These are phyloP conservation scores for Lepidurus arcticus DNA, from an alignment of 1,140 invertebrate genomes.

Conservation along the genomic window DNA sequence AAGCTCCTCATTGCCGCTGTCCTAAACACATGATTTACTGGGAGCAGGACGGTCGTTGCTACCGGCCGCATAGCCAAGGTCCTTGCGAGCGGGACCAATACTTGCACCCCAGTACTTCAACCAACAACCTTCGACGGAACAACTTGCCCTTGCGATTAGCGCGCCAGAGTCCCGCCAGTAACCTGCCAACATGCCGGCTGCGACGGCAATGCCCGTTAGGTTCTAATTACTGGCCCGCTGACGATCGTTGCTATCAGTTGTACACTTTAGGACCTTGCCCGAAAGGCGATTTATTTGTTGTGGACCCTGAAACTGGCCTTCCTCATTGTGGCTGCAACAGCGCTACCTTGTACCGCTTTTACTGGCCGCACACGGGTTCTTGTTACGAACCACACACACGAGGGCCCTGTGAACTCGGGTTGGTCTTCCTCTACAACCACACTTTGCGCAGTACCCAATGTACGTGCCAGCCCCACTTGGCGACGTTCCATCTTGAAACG, in stretches of 20 bases:
- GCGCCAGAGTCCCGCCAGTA: not conserved
- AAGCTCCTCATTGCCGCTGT: slow-evolving; percentile 31
- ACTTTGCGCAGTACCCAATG: slow-evolving; percentile 56
- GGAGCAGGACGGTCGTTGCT: slow-evolving; percentile 31
- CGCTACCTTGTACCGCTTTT: slow-evolving; percentile 44
- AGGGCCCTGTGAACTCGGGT: slow-evolving; percentile 67
- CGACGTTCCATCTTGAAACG: slow-evolving; percentile 62
- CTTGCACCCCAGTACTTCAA: slow-evolving; percentile 30
- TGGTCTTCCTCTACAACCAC: slow-evolving; percentile 55
- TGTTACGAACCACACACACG: slow-evolving; percentile 71
- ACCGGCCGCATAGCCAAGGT: slow-evolving; percentile 33
- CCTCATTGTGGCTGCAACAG: slow-evolving; percentile 35
- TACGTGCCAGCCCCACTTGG: slow-evolving; percentile 60
- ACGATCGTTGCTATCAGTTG: slow-evolving; percentile 62
- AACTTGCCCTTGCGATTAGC: slow-evolving; percentile 14
- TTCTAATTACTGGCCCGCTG: slow-evolving; percentile 55
- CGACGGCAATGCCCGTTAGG: slow-evolving; percentile 29
- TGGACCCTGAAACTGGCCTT: slow-evolving; percentile 24
- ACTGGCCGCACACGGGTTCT: slow-evolving; percentile 49
- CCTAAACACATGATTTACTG: slow-evolving; percentile 32
- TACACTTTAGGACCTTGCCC: slow-evolving; percentile 65
- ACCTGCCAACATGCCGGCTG: slow-evolving; percentile 25
- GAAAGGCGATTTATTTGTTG: slow-evolving; percentile 57
- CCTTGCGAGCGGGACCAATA: slow-evolving; percentile 33
- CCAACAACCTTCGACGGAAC: not conserved